phyloP scores from a whole-genome alignment of 1,140 invertebrate species.

The Drosophila ohnishii region DNA sequence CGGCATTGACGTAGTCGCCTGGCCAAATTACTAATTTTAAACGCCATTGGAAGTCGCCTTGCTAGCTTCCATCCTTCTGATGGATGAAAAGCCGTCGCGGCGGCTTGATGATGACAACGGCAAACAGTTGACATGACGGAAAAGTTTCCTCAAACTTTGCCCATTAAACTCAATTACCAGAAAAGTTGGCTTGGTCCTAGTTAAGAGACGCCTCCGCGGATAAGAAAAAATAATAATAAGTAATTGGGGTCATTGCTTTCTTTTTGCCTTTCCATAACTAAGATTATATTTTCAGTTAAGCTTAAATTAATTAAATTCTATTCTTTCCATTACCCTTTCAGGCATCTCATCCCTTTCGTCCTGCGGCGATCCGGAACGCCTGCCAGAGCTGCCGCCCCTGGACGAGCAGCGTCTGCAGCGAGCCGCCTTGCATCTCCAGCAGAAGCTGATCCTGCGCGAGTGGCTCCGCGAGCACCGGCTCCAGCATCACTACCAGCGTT shows the following conservation, averaged over 20 bases:
- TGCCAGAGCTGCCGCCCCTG: slow-evolving; percentile 90
- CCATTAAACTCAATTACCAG: slow-evolving; percentile 70
- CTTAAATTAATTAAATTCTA: background rate
- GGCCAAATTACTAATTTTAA: slow-evolving; percentile 71
- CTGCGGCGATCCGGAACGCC: slow-evolving; percentile 87
- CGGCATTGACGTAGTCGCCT: slow-evolving; percentile 67
- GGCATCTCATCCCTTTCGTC: slow-evolving; percentile 92
- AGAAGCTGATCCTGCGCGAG: slow-evolving; percentile 90
- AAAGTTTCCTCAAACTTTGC: slow-evolving; percentile 62
- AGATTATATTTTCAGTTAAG: background rate
- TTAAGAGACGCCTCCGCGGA: background rate
- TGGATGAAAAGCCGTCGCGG: slow-evolving; percentile 27
- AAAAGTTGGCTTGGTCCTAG: slow-evolving; percentile 43
- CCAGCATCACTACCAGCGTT: slow-evolving; percentile 89
- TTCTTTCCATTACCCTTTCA: slow-evolving; percentile 65
- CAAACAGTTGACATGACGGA: slow-evolving; percentile 31
- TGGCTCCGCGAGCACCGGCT: slow-evolving; percentile 90
- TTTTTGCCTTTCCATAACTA: background rate
- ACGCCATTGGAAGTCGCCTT: slow-evolving; percentile 54
- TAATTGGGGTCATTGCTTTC: background rate
- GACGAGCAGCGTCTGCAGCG: slow-evolving; percentile 91
- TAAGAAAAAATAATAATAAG: slow-evolving; percentile 3
- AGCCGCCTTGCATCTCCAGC: slow-evolving; percentile 89
- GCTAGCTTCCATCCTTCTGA: slow-evolving; percentile 29
- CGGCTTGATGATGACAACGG: slow-evolving; percentile 35